Evolutionary conservation across 2,888 invertebrate genomes (phyloP), one percentile per base, ranked within the genome.

Genomic region (Harmothoe impar): DNA sequence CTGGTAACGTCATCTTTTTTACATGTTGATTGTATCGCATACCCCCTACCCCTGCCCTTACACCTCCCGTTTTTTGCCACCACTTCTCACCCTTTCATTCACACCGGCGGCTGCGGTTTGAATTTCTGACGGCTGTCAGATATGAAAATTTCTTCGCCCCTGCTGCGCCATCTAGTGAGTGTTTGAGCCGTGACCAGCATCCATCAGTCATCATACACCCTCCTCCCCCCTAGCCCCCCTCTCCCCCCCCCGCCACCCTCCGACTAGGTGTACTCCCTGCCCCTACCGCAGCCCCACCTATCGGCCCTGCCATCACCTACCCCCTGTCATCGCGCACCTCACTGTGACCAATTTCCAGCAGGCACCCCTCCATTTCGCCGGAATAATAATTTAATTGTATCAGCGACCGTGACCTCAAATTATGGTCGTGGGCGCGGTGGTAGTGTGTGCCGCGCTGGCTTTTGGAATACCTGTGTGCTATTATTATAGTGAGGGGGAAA

Each of bases 371-470:
- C 81, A 81, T 81, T 81, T 81, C 20, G 35, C 35, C 81, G 81
- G 81, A 81, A 81, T 81, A 81, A 81, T 81, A 81, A 81, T 81
- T 81, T 81, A 81, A 81, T 81, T 81, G 81, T 81, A 81, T 81
- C 81, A 81, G 81, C 35, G 10, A 17, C 35, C 23, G 43, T 43
- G 81, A 81, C 81, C 81, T 23, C 81, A 81, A 81, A 81, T 81
- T 81, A 35, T 15, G 81, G 35, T 25, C 5, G 81, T 35, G 81
- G 17, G n/a, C 23, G 20, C 43, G 5, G 3, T 43, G 43, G 43
- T 43, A 43, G 43, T 43, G 43, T 3, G 43, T 43, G 43, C 43
- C 43, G 10, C 23, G 81, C 81, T 43, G 81, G 81, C 81, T 43
- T 81, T 81, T 35, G 35, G 81, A 33, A 81, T 81, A 43, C 81